Evolutionary conservation across 2,113 vertebrate genomes (phyloP).

Genomic region (Lepisosteus oculatus): DNA sequence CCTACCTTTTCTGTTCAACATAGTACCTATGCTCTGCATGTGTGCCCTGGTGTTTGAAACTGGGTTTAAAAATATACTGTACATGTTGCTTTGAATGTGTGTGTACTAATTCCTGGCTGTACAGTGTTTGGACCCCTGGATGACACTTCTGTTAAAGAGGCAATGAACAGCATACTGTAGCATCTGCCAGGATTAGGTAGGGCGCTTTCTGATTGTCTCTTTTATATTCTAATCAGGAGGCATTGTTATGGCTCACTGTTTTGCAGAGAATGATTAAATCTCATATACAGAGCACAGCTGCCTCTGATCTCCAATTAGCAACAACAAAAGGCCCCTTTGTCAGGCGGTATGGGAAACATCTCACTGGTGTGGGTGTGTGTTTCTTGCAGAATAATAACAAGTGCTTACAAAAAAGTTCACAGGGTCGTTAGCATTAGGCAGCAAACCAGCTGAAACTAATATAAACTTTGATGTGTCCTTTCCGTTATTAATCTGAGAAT

Average conservation of each 20-base stretch:
- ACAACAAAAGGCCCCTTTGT: slow-evolving; percentile 56
- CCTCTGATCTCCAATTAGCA: slow-evolving; percentile 37
- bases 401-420: slow-evolving; percentile 33
- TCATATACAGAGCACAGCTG: slow-evolving; percentile 41
- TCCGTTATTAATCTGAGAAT: too few relatives aligned
- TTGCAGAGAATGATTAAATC: slow-evolving; percentile 38
- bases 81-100: too few relatives aligned
- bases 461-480: too few relatives aligned
- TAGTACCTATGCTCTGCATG: too few relatives aligned
- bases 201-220: slow-evolving; percentile 32
- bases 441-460: not conserved
- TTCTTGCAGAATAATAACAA: slow-evolving; percentile 33
- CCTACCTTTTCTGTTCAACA: too few relatives aligned
- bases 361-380: slow-evolving; percentile 44
- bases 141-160: not conserved
- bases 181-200: slow-evolving; percentile 45
- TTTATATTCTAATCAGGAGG: slow-evolving; percentile 47
- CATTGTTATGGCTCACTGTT: slow-evolving; percentile 22
- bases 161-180: slow-evolving; percentile 23
- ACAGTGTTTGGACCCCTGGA: not conserved
- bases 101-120: not conserved
- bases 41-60: too few relatives aligned
- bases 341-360: slow-evolving; percentile 46
- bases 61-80: too few relatives aligned
- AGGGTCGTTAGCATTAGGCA: slow-evolving; percentile 22